Evolutionary conservation across 2,888 invertebrate species (phyloP), one percentile per base, ranked within the genome.

Genomic region (Idaea aversata): DNA sequence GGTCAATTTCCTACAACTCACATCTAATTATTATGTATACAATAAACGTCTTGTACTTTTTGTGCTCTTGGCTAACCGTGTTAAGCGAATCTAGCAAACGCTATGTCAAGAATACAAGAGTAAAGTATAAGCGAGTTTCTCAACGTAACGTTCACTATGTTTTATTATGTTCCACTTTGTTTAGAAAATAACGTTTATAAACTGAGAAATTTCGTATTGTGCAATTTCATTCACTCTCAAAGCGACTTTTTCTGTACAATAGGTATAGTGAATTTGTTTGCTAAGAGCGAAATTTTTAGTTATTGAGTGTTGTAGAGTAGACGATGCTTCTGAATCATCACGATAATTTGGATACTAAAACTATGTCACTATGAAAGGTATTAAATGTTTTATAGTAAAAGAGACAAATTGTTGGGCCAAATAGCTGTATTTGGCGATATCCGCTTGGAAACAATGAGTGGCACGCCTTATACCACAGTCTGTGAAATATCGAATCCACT

Each of bases 371-470:
- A 47, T 47, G 13, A 7, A 47, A 47, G 10, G 7, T 10, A 47
- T 5, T 13, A 47, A 47, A 10, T 47, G 47, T 4, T 47, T 47
- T 47, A 47, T 62, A 69, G 72, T 70, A 65, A 63, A 70, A 68
- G 73, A 73, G 74, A 76, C 75, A 72, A 70, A 72, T 47, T 4
- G 47, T 47, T 13, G 13, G 4, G 13, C 13, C 47, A 77, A 68
- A 71, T 77, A 70, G 77, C 75, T 75, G 79, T 64, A 68, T 77
- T 75, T 71, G 74, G 76, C 77, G 75, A 85, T 83, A 84, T 86
- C 86, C 87, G 84, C 82, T 74, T 83, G 81, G 85, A 84, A 83
- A 88, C 88, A 87, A 88, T 87, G 84, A 78, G 68, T 72, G 85
- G 81, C 88, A 77, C 87, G 81, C 87, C 88, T 47, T 13, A 47